A percentile compares a stretch with the other conserved stretches of the same genome.
Conservation (phyloP, 2,888 invertebrate species). For the Isotomurus palustris region DNA sequence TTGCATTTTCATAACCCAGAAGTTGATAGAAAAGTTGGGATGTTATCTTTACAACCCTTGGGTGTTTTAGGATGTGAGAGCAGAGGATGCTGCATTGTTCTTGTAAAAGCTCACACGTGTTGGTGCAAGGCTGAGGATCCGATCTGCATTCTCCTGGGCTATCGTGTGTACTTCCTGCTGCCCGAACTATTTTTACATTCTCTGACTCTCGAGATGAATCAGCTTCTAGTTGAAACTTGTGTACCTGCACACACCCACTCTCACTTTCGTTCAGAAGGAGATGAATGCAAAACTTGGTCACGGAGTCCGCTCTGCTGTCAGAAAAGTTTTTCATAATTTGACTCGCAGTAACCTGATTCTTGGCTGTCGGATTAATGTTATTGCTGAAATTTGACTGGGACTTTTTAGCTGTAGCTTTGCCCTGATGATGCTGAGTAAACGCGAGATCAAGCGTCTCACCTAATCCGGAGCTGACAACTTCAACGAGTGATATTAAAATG, state of each 20-base stretch:
- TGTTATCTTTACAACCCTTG: background rate
- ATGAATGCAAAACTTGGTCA: constrained; percentile 17
- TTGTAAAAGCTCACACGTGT: constrained; percentile 5
- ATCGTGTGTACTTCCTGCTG: background rate
- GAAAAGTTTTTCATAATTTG: background rate
- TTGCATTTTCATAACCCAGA: constrained; percentile 7
- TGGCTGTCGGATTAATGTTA: background rate
- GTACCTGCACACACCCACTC: background rate
- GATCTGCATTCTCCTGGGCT: background rate
- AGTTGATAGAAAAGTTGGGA: constrained; percentile 14
- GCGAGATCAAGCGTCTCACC: constrained; percentile 14
- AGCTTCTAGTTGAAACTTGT: background rate
- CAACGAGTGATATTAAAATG: constrained; percentile 28
- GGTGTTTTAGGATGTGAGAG: constrained; percentile 4
- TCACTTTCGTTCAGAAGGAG: constrained; percentile 18
- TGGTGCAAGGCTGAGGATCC: background rate
- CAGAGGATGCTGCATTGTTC: constrained; percentile 12
- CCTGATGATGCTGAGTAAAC: too few relatives aligned
- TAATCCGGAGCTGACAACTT: constrained; percentile 24
- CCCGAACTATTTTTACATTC: background rate
- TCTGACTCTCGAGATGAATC: background rate
- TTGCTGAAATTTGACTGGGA: background rate
- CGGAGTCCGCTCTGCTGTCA: background rate
- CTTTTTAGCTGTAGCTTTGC: too few relatives aligned
- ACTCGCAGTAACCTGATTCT: background rate